phyloP scores from a whole-genome alignment of 2,888 invertebrate genomes.

The Plagodis dolabraria region DNA sequence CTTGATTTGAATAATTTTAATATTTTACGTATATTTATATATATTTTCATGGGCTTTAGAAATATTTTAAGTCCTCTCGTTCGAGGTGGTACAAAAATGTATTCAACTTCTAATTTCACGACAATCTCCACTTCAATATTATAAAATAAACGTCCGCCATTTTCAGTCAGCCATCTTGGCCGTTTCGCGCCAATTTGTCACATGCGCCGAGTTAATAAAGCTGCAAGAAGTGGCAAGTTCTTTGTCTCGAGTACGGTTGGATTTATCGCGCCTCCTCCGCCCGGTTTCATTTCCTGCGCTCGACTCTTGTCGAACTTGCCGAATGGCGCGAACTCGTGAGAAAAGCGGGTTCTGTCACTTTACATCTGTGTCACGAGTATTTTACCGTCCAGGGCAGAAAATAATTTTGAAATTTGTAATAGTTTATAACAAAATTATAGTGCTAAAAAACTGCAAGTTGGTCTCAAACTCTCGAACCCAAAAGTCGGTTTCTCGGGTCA shows the following conservation, averaged over 20 bases:
- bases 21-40: too few relatives aligned
- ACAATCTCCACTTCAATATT: not conserved
- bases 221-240: slow-evolving; percentile 73
- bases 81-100: too few relatives aligned
- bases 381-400: too few relatives aligned
- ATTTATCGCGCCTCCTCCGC: slow-evolving; percentile 72
- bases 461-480: too few relatives aligned
- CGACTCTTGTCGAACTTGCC: slow-evolving; percentile 76
- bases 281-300: slow-evolving; percentile 80
- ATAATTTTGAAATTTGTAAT: too few relatives aligned
- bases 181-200: slow-evolving; percentile 67
- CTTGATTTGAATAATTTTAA: too few relatives aligned
- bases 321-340: slow-evolving; percentile 39
- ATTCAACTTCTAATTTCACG: too few relatives aligned
- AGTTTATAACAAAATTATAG: too few relatives aligned
- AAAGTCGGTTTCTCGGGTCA: too few relatives aligned
- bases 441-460: too few relatives aligned
- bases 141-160: slow-evolving; percentile 19
- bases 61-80: too few relatives aligned
- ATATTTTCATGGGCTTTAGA: too few relatives aligned
- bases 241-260: slow-evolving; percentile 62
- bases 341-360: slow-evolving; percentile 33
- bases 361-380: slow-evolving; percentile 8
- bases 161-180: slow-evolving; percentile 46
- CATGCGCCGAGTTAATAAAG: slow-evolving; percentile 67